These are phyloP conservation scores for Hyppa rectilinea DNA, from an alignment of 2,888 invertebrate species.

Conservation along the genomic window DNA sequence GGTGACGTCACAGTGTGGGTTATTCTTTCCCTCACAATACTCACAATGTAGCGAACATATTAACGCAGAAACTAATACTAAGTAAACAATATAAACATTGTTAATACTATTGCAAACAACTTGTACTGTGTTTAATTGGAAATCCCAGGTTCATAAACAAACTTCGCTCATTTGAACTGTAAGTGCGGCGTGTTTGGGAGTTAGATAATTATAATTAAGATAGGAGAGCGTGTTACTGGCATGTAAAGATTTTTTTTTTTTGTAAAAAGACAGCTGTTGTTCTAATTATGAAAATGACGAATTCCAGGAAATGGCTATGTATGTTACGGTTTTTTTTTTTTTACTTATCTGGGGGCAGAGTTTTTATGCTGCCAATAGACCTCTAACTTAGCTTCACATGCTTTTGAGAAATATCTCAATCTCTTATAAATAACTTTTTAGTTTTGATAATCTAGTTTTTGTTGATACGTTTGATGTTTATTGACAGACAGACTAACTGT, in stretches of 20 bases:
- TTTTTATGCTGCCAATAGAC: too few relatives aligned
- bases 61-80: slow-evolving; percentile 49
- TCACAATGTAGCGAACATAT: background rate
- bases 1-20: too few relatives aligned
- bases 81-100: slow-evolving; percentile 62
- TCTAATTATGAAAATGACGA: background rate
- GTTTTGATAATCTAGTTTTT: too few relatives aligned
- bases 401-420: too few relatives aligned
- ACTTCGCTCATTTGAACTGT: slow-evolving; percentile 69
- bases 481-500: too few relatives aligned
- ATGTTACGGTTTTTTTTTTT: too few relatives aligned
- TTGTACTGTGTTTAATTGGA: slow-evolving; percentile 71
- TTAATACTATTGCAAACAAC: slow-evolving; percentile 66
- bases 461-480: too few relatives aligned
- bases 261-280: background rate
- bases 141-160: slow-evolving; percentile 69
- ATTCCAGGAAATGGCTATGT: too few relatives aligned
- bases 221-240: background rate
- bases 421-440: too few relatives aligned
- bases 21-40: background rate
- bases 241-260: background rate
- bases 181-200: slow-evolving; percentile 55
- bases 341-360: too few relatives aligned
- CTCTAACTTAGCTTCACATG: too few relatives aligned
- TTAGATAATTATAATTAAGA: slow-evolving; percentile 31